Conservation (phyloP, 1,140 invertebrate genomes). For the Paraescarpia echinospica region DNA sequence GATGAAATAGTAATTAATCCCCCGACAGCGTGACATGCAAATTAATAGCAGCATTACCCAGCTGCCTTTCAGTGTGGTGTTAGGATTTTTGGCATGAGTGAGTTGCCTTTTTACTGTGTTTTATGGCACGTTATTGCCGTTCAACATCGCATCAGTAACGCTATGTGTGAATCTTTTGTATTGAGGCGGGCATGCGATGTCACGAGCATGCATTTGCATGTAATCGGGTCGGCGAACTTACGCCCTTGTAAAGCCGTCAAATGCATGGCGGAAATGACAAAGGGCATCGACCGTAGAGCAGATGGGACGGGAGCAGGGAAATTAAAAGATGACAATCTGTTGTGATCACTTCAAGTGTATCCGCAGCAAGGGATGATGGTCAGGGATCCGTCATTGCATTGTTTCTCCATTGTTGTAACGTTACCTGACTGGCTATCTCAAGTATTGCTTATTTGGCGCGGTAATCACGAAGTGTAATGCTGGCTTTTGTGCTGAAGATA, state of each 20-base stretch:
- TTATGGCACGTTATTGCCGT: background rate
- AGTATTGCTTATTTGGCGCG: background rate
- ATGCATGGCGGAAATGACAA: background rate
- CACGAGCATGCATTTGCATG: background rate
- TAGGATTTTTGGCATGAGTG: background rate
- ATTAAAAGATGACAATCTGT: background rate
- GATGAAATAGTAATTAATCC: background rate
- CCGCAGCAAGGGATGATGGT: background rate
- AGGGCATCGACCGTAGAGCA: background rate
- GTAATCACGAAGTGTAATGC: background rate
- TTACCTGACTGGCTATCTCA: background rate
- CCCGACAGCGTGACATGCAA: background rate
- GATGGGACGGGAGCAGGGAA: too few species aligned
- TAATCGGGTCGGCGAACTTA: background rate
- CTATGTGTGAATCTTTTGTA: background rate
- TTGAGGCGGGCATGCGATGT: background rate
- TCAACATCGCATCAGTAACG: background rate
- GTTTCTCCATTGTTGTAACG: background rate
- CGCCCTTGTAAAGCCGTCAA: background rate
- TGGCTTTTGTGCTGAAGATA: background rate
- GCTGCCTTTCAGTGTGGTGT: background rate
- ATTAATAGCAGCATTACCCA: background rate
- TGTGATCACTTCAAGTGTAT: background rate
- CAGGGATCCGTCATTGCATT: background rate
- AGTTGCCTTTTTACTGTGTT: background rate